phyloP scores from a whole-genome alignment of 2,888 invertebrate species.

The Drosophila maculinotata region DNA sequence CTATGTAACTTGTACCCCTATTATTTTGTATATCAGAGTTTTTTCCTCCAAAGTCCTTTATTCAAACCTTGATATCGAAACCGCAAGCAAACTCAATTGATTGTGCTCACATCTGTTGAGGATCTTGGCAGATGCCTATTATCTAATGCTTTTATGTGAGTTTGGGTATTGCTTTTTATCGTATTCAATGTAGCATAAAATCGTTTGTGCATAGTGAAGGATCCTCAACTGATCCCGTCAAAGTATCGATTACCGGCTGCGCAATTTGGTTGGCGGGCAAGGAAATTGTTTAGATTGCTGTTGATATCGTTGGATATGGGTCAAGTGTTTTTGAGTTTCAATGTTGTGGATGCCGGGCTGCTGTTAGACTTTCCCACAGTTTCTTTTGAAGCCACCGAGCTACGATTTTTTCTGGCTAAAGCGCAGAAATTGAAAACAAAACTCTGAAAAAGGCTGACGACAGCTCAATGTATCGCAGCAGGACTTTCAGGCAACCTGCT shows the following conservation, averaged over 20 bases:
- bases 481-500: constrained; percentile 62
- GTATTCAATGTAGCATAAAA: constrained; percentile 69
- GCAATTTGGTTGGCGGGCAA: constrained; percentile 22
- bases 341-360: constrained; percentile 4
- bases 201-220: constrained; percentile 35
- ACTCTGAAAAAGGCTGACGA: constrained; percentile 25
- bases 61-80: constrained; percentile 29
- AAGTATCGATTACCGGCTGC: constrained; percentile 63
- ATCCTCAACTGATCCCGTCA: constrained; percentile 38
- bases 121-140: constrained; percentile 35
- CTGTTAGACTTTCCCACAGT: constrained; percentile 50
- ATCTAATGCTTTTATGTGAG: constrained; percentile 30
- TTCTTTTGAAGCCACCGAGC: constrained; percentile 18
- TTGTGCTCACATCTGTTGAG: constrained; percentile 47
- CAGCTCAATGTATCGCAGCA: constrained; percentile 48
- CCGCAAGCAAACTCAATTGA: constrained; percentile 35
- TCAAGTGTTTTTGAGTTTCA: constrained; percentile 59
- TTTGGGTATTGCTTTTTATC: constrained; percentile 30
- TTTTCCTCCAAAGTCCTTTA: background rate
- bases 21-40: background rate
- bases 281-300: constrained; percentile 28
- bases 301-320: constrained; percentile 61
- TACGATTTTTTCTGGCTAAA: constrained; percentile 34
- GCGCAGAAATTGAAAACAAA: constrained; percentile 21
- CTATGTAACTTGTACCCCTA: background rate